phyloP scores from a whole-genome alignment of 2,113 vertebrate species.

The Gambusia holbrooki region DNA sequence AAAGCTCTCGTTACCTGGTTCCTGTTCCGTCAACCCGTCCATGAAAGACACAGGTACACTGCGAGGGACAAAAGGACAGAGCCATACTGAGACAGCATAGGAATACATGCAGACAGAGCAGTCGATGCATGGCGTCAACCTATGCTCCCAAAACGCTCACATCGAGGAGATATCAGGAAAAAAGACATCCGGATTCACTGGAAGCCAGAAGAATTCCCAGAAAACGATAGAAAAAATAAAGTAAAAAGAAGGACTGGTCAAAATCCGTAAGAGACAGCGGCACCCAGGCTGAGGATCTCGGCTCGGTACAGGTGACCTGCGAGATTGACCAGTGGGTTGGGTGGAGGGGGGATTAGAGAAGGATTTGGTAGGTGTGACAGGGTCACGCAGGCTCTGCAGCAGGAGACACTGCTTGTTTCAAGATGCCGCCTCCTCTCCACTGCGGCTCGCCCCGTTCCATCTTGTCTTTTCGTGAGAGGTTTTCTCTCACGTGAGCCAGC shows the following conservation, averaged over 20 bases:
- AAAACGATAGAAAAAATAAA: slow-evolving; percentile 26
- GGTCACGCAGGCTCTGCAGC: slow-evolving; percentile 56
- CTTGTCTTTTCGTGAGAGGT: slow-evolving; percentile 13
- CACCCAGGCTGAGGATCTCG: slow-evolving; percentile 40
- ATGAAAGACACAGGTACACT: slow-evolving; percentile 89
- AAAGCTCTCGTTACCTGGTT: slow-evolving; percentile 82
- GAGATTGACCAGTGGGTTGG: slow-evolving; percentile 29
- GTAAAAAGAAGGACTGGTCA: slow-evolving; percentile 33
- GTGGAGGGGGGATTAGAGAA: slow-evolving; percentile 71
- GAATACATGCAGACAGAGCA: slow-evolving; percentile 78
- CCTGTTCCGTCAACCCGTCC: slow-evolving; percentile 84
- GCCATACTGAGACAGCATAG: slow-evolving; percentile 76
- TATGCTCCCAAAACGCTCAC: slow-evolving; percentile 51
- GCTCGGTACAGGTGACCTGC: slow-evolving; percentile 69
- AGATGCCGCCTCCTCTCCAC: slow-evolving; percentile 1
- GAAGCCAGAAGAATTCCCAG: slow-evolving; percentile 9
- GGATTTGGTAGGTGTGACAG: slow-evolving; percentile 72
- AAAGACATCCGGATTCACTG: slow-evolving; percentile 54
- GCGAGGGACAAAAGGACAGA: slow-evolving; percentile 89
- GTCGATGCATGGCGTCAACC: slow-evolving; percentile 80
- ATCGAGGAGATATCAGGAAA: slow-evolving; percentile 43
- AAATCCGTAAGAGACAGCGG: slow-evolving; percentile 37
- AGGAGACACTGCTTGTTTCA: slow-evolving; percentile 12
- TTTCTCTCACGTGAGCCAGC: slow-evolving; percentile 53
- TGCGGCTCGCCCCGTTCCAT: neutral